Base-by-base conservation (phyloP, 2,113 vertebrate species). In the Octodon degus region DNA sequence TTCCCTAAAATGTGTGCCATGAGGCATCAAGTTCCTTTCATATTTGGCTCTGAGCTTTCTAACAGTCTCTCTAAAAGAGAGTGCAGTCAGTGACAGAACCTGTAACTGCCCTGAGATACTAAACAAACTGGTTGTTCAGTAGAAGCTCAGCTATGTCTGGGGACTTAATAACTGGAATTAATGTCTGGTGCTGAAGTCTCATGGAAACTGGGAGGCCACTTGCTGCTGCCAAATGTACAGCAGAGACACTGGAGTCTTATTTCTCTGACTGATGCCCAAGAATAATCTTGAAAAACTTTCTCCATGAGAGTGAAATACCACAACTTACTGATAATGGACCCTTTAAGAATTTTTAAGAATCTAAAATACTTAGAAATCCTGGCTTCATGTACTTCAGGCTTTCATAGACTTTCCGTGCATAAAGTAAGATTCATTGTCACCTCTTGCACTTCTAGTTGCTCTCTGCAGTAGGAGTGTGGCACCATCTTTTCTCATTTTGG, bases 71-170 rank as follows among this genome's bases (percentile, higher is more conserved):
- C 85, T 32, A 93, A 96, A 93, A 90, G 60, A 60, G n/a, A 94
- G 90, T 40, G 86, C 85, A 90, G 53, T 95, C 89, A 79, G 55
- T 62, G 58, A 79, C 84, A 95, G 34, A 97, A 47, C 89, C 81
- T 63, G 34, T 67, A 88, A 80, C 92, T 68, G 67, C 86, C 86
- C 80, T 79, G 92, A 84, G 25, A 90, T 92, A 47, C 70, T 84
- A 97, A 97, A 93, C 90, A 96, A 92, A 84, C 90, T 83, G 68
- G 60, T 50, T 97, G 85, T 70, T 97, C 92, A 88, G 62, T 68
- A 93, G 77, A 97, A 96, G 92, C 40, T 85, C 16, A 50, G 14
- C 85, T 93, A 72, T 92, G 94, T 95, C 65, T 55, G 90, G 77
- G 34, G 43, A 80, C 40, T 76, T 92, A 96, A 85, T 95, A 96